A percentile compares a stretch with the other conserved stretches of the same genome.
phyloP scores from a whole-genome alignment of 2,888 invertebrate genomes.

The Epinotia demarniana region DNA sequence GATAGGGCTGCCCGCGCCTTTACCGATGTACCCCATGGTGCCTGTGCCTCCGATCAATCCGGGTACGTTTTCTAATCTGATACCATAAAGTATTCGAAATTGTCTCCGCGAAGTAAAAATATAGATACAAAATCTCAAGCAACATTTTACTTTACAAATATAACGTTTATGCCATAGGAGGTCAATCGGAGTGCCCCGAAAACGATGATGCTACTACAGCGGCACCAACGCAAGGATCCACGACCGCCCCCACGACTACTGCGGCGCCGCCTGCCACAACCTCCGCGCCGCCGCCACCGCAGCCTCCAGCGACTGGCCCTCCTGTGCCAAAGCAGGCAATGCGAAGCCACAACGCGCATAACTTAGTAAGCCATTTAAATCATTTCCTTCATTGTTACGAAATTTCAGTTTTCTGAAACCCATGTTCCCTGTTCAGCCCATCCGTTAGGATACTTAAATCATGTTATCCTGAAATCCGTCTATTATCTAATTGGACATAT shows the following conservation, averaged over 20 bases:
- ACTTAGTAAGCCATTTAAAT: constrained; percentile 7
- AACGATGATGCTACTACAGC: neutral
- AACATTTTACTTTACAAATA: neutral
- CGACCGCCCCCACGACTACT: neutral
- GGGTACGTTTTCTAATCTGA: constrained; percentile 52
- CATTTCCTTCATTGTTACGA: neutral
- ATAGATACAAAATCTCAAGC: too few species aligned
- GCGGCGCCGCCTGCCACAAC: neutral
- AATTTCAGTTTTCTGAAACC: neutral
- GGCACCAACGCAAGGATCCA: neutral
- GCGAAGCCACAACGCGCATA: neutral
- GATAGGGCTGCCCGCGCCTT: constrained; percentile 68
- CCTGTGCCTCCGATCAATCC: constrained; percentile 71
- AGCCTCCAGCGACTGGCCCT: neutral
- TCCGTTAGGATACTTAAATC: too few species aligned
- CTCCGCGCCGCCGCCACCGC: neutral
- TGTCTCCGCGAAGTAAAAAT: neutral
- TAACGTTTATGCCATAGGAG: neutral
- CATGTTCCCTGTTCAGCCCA: neutral
- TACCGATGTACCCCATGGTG: constrained; percentile 76
- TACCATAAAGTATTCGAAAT: neutral
- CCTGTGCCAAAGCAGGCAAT: neutral
- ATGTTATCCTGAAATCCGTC: too few species aligned
- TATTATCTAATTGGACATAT: too few species aligned
- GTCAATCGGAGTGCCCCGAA: neutral